Evolutionary conservation across 2,888 invertebrate species (phyloP), one percentile per base, ranked within the genome.

Genomic region (Macrophya alboannulata): DNA sequence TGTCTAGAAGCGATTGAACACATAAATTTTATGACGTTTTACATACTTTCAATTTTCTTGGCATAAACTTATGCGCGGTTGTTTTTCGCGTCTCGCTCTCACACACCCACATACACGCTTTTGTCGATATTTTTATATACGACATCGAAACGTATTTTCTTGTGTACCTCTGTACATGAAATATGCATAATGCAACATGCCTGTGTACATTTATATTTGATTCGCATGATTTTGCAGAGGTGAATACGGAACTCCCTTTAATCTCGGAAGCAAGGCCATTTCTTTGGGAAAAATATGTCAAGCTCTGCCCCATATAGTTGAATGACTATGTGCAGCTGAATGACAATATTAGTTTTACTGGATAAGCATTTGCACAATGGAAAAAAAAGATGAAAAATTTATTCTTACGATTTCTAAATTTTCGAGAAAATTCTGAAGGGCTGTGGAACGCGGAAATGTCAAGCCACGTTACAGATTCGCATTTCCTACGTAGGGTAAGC

Each of bases 361-460:
- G 55, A 55, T 48, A 12, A 48, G 12, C 5, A 3, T 31, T 31
- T 31, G 31, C 31, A 31, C 31, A 31, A 31, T 31, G 15, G 68
- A 15, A 68, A 5, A 37, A 37, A 12, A 37, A 5, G 37, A 37
- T 31, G 37, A 6, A 0, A 21, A 74, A 74, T 25, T 45, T 45
- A 74, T 40, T 74, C 21, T 4, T 12, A 2, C 45, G 45, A 74
- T 45, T 21, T 21, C 9, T 3, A 45, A 12, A 74, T 12, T 74
- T 21, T 45, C 8, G 10, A 45, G 21, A 45, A 45, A 21, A 74
- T 21, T 17, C 45, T 12, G 10, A 17, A 21, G 72, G 45, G 45
- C 31, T 68, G 31, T 45, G 25, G n/a, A n/a, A n/a, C n/a, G 21
- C 45, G 45, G 72, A 45, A 74, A n/a, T 45, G 72, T 74, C 40